These are phyloP conservation scores for Capricornis sumatraensis DNA, from an alignment of 2,113 vertebrate species.

Conservation along the genomic window DNA sequence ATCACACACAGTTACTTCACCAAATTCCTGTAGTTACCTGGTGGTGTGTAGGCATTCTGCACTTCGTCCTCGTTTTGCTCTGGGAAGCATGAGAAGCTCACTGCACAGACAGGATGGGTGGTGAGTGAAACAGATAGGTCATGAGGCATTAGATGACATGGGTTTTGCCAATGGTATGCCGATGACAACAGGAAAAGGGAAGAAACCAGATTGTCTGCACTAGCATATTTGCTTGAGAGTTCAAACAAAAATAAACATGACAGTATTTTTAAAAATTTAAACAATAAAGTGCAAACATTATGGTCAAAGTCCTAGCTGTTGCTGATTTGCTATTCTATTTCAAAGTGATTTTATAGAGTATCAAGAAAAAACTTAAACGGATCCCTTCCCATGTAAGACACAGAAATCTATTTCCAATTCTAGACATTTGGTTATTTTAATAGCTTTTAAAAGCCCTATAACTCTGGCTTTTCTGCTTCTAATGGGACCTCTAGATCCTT, in stretches of 20 bases:
- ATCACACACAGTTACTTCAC: conserved; percentile 66
- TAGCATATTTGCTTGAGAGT: conserved; percentile 66
- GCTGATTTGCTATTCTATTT: not conserved
- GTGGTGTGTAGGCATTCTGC: conserved; percentile 99
- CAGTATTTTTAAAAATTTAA: conserved; percentile 57
- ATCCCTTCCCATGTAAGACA: not conserved
- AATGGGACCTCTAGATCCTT: not conserved
- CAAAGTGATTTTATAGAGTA: not conserved
- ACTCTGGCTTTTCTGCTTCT: not conserved
- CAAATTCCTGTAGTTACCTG: conserved; percentile 91
- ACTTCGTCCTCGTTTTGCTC: conserved; percentile 98
- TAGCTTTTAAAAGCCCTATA: not conserved
- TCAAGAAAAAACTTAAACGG: conserved; percentile 53
- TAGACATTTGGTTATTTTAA: not conserved
- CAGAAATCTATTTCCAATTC: not conserved
- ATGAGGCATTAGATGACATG: conserved; percentile 90
- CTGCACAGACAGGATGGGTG: conserved; percentile 94
- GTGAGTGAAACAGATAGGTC: conserved; percentile 84
- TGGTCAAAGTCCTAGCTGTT: conserved; percentile 8
- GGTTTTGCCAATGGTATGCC: conserved; percentile 82
- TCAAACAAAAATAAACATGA: conserved; percentile 67
- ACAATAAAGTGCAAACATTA: conserved; percentile 64
- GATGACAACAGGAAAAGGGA: conserved; percentile 82
- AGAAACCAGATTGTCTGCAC: conserved; percentile 82
- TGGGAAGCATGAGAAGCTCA: conserved; percentile 98